These are phyloP conservation scores for Lasioglossum malachurum DNA, from an alignment of 2,888 invertebrate species.

Conservation along the genomic window DNA sequence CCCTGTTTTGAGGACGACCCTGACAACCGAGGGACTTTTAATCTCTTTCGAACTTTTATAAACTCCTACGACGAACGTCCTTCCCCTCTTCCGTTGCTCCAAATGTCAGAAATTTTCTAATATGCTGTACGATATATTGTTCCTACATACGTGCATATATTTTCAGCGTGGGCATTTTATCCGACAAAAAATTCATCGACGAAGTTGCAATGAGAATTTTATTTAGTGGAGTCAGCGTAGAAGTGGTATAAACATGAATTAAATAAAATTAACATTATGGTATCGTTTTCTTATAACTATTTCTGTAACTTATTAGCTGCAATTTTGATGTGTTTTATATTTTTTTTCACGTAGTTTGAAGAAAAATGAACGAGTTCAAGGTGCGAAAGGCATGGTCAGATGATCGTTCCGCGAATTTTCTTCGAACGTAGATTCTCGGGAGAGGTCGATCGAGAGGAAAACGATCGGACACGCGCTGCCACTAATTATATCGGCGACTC, in stretches of 20 bases:
- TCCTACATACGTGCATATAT: neutral
- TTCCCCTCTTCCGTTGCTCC: constrained; percentile 5
- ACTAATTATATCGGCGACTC: constrained; percentile 82
- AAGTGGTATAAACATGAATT: too few species aligned
- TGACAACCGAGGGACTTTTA: constrained; percentile 63
- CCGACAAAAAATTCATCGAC: neutral
- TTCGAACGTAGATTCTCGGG: constrained; percentile 25
- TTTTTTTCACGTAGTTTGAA: neutral
- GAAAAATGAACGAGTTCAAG: neutral
- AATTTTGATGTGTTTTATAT: too few species aligned
- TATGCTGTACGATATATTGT: neutral
- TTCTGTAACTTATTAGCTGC: too few species aligned
- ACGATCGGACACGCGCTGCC: constrained; percentile 77
- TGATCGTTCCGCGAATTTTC: constrained; percentile 23
- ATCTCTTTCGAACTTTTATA: constrained; percentile 65
- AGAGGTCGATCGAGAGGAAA: constrained; percentile 43
- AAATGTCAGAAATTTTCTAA: constrained; percentile 18
- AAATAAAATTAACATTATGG: too few species aligned
- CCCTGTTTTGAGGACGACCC: constrained; percentile 62
- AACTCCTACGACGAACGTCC: constrained; percentile 43
- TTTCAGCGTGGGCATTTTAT: neutral
- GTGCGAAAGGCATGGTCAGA: neutral
- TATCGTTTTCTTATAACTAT: too few species aligned
- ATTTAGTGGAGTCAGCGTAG: too few species aligned
- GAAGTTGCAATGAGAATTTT: too few species aligned